Evolutionary conservation across 1,140 invertebrate genomes (phyloP).

Genomic region (Drosophila burlai): DNA sequence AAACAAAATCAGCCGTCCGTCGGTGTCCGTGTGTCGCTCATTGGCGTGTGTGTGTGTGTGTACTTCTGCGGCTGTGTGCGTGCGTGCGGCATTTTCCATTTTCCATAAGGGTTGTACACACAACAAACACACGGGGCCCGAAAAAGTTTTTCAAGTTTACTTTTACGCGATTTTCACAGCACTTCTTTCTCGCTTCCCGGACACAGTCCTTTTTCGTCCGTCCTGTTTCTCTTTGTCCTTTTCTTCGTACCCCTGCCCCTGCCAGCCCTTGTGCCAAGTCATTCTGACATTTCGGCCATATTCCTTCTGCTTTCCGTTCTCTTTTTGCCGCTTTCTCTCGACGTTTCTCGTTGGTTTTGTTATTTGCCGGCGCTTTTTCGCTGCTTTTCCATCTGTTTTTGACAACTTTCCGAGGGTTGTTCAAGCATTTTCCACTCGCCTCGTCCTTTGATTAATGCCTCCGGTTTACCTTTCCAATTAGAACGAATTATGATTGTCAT

Average conservation of each 20-base stretch:
- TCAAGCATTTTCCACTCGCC: slow-evolving; percentile 39
- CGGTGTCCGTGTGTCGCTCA: slow-evolving; percentile 28
- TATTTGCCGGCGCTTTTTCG: slow-evolving; percentile 70
- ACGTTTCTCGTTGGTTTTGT: slow-evolving; percentile 32
- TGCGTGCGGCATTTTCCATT: slow-evolving; percentile 48
- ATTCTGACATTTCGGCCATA: slow-evolving; percentile 64
- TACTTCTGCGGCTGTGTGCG: slow-evolving; percentile 3
- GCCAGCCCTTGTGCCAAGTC: slow-evolving; percentile 11
- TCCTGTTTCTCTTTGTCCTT: slow-evolving; percentile 12
- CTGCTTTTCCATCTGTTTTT: slow-evolving; percentile 45
- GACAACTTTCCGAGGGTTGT: slow-evolving; percentile 69
- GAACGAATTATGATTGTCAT: slow-evolving; percentile 39
- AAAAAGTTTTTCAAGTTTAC: slow-evolving; percentile 76
- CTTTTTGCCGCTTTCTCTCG: slow-evolving; percentile 2
- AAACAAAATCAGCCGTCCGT: slow-evolving; percentile 67
- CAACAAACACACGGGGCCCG: slow-evolving; percentile 16
- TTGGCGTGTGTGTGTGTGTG: slow-evolving; percentile 22
- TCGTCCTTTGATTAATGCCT: slow-evolving; percentile 52
- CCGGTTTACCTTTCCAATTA: slow-evolving; percentile 38
- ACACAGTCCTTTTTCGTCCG: slow-evolving; percentile 11
- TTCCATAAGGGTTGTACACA: slow-evolving; percentile 48
- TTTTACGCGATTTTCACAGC: slow-evolving; percentile 66
- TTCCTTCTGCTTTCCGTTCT: slow-evolving; percentile 31
- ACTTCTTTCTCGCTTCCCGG: slow-evolving; percentile 37
- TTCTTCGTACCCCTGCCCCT: slow-evolving; percentile 17